Percentiles rank a stretch among this genome's conserved stretches.
These are phyloP conservation scores for Merops nubicus DNA, from an alignment of 2,113 vertebrate species.

Conservation along the genomic window DNA sequence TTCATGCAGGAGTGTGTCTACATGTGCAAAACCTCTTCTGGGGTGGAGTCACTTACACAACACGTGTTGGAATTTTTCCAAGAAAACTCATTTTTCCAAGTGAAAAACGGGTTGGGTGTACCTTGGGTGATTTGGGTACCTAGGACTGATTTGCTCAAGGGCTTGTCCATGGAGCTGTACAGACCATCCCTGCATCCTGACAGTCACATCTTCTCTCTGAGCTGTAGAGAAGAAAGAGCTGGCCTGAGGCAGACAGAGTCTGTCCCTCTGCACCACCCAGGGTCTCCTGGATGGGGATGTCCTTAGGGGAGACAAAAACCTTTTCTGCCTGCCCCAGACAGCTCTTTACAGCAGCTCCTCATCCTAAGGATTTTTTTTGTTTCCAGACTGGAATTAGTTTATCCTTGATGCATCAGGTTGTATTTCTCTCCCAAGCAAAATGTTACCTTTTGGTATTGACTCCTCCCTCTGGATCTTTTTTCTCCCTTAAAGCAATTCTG, in stretches of 20 bases:
- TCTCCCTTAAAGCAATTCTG: background rate
- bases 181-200: background rate
- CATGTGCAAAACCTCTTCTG: fast-evolving
- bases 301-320: background rate
- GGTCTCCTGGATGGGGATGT: background rate
- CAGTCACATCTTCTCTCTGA: background rate
- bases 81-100: background rate
- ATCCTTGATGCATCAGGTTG: background rate
- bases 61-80: background rate
- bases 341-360: background rate
- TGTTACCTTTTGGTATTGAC: background rate
- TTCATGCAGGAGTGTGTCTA: background rate
- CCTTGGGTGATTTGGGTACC: background rate
- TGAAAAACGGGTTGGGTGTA: background rate
- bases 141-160: background rate
- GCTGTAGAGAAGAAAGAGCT: background rate
- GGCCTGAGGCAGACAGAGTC: fast-evolving
- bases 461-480: background rate
- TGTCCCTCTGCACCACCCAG: background rate
- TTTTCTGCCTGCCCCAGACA: background rate
- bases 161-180: fast-evolving
- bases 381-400: background rate
- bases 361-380: background rate
- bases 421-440: background rate
- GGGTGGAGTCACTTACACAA: background rate